A percentile compares a stretch with the other conserved stretches of the same genome.
Evolutionary conservation across 2,797 vertebrate species (phyloP).

Genomic region (Pogonophryne albipinna): DNA sequence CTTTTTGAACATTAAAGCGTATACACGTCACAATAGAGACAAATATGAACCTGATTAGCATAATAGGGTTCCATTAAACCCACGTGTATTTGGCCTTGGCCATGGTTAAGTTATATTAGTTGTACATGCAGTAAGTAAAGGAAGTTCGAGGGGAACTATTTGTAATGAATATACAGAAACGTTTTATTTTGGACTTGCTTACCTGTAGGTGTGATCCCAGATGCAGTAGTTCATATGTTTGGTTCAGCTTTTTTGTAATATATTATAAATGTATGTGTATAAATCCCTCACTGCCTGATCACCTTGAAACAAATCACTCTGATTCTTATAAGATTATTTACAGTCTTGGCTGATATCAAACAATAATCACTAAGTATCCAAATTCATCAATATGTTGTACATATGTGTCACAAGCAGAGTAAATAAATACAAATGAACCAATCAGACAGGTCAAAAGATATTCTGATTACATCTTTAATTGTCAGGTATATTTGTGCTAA

Average conservation of each 20-base stretch:
- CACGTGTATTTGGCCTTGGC: neutral
- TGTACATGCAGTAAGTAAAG: neutral
- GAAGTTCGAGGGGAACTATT: neutral
- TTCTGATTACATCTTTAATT: slow-evolving; percentile 67
- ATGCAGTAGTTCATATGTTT: neutral
- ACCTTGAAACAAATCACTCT: slow-evolving; percentile 11
- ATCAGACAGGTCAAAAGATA: slow-evolving; percentile 29
- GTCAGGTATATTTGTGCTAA: slow-evolving; percentile 59
- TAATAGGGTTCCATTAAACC: neutral
- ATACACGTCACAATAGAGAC: too few relatives aligned
- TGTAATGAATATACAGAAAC: too few relatives aligned
- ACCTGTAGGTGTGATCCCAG: too few relatives aligned
- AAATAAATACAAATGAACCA: slow-evolving; percentile 9
- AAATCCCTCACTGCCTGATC: neutral
- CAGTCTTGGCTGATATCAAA: neutral
- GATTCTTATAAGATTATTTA: neutral
- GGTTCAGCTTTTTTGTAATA: neutral
- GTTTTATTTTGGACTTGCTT: too few relatives aligned
- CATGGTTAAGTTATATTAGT: neutral
- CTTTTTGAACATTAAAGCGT: too few relatives aligned
- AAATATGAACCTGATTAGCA: too few relatives aligned
- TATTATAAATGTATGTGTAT: neutral
- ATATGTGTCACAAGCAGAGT: too few relatives aligned
- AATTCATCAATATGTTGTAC: too few relatives aligned
- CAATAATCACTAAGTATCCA: neutral